A percentile compares a stretch with the other conserved stretches of the same genome.
Conservation (phyloP, 2,888 invertebrate species). For the Synanthedon tipuliformis region DNA sequence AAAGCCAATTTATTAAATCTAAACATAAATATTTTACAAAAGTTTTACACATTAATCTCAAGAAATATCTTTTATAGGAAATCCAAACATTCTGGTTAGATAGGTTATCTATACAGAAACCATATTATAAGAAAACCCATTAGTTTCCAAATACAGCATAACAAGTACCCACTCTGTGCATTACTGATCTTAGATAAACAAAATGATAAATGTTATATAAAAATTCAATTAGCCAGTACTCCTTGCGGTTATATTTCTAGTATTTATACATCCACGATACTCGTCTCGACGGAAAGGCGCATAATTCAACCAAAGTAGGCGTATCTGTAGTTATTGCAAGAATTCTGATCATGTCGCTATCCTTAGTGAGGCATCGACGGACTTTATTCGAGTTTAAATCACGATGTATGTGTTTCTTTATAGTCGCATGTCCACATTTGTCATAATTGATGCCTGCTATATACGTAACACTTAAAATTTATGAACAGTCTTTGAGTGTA, state of each 20-base stretch:
- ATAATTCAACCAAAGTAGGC: constrained; percentile 2
- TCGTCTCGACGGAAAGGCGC: constrained; percentile 1
- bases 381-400: background rate
- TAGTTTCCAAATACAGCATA: no score
- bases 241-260: background rate
- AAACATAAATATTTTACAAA: no score
- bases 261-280: background rate
- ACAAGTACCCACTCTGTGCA: no score
- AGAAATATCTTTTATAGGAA: no score
- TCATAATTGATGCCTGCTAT: background rate
- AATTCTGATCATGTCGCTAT: constrained; percentile 1
- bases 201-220: no score
- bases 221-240: no score
- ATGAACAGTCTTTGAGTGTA: background rate
- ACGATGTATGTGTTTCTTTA: background rate
- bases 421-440: background rate
- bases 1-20: no score
- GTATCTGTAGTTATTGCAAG: constrained; percentile 1
- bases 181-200: background rate
- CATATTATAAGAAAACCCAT: no score
- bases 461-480: background rate
- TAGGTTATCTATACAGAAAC: no score
- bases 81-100: no score
- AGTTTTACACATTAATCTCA: no score
- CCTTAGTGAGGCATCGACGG: constrained; percentile 2